Evolutionary conservation across 2,888 invertebrate species (phyloP).

Genomic region (Leptinotarsa tumamoca): DNA sequence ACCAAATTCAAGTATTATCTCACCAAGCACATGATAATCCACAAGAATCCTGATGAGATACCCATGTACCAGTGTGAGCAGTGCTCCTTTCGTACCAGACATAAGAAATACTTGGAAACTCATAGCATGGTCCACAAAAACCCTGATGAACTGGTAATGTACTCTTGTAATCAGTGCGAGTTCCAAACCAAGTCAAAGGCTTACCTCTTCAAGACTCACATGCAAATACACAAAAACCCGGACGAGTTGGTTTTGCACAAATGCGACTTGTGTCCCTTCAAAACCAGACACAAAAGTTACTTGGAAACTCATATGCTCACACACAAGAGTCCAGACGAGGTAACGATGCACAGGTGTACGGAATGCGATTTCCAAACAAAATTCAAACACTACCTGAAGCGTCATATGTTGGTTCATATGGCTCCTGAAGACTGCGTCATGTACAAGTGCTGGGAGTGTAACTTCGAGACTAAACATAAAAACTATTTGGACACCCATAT

Average conservation of each 20-base stretch:
- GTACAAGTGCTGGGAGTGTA: conserved; percentile 48
- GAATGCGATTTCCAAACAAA: conserved; percentile 48
- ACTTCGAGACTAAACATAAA: conserved; percentile 50
- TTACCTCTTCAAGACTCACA: conserved; percentile 47
- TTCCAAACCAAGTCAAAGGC: conserved; percentile 52
- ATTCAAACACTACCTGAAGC: conserved; percentile 49
- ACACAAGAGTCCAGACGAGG: conserved; percentile 48
- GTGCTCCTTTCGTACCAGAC: conserved; percentile 47
- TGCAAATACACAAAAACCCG: conserved; percentile 47
- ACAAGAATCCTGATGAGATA: conserved; percentile 45
- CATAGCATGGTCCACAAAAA: conserved; percentile 48
- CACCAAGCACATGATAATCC: conserved; percentile 48
- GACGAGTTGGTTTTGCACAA: conserved; percentile 41
- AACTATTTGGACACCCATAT: conserved; percentile 49
- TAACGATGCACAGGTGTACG: conserved; percentile 46
- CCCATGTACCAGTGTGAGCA: conserved; percentile 49
- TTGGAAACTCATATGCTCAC: conserved; percentile 50
- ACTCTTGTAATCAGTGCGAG: conserved; percentile 48
- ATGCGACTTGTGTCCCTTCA: conserved; percentile 46
- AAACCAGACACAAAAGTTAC: conserved; percentile 50
- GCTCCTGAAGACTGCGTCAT: conserved; percentile 45
- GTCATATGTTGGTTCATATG: conserved; percentile 47
- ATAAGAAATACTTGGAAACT: conserved; percentile 50
- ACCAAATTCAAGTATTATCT: conserved; percentile 51
- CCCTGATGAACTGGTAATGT: conserved; percentile 50